These are phyloP conservation scores for Lepisosteus oculatus DNA, from an alignment of 2,113 vertebrate genomes.

Conservation along the genomic window DNA sequence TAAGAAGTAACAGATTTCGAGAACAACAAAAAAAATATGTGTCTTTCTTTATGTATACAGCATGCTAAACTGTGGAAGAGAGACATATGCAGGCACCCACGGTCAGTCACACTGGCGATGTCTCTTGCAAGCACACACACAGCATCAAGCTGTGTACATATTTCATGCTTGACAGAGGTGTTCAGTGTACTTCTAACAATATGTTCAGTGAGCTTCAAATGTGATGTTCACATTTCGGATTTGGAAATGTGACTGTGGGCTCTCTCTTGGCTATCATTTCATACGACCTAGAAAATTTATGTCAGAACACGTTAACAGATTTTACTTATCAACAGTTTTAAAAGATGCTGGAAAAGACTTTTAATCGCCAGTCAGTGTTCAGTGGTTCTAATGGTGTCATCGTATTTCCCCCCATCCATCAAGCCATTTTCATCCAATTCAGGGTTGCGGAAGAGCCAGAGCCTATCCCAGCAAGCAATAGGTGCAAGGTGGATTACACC, in stretches of 20 bases:
- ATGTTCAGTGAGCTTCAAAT: conserved; percentile 2
- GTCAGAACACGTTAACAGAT: not conserved
- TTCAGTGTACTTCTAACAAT: not conserved
- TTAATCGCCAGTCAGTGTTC: too few species aligned
- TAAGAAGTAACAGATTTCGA: too few species aligned
- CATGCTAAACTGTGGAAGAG: too few species aligned
- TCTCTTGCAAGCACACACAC: not conserved
- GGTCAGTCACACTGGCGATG: not conserved
- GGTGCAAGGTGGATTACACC: too few species aligned
- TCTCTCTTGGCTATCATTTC: not conserved
- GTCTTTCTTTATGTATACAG: too few species aligned
- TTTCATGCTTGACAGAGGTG: not conserved
- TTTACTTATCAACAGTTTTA: not conserved
- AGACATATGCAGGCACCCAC: not conserved
- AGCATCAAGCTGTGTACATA: not conserved
- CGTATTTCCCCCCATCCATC: too few species aligned
- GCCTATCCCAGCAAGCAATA: too few species aligned
- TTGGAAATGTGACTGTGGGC: not conserved
- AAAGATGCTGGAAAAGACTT: too few species aligned
- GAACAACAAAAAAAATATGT: too few species aligned
- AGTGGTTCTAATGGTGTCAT: too few species aligned
- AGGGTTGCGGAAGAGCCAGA: too few species aligned
- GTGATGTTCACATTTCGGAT: conserved; percentile 2
- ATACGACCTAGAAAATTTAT: not conserved
- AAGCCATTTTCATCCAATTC: too few species aligned